Base-by-base conservation (phyloP, 2,888 invertebrate species). In the Hirtodrosophila alboralis region DNA sequence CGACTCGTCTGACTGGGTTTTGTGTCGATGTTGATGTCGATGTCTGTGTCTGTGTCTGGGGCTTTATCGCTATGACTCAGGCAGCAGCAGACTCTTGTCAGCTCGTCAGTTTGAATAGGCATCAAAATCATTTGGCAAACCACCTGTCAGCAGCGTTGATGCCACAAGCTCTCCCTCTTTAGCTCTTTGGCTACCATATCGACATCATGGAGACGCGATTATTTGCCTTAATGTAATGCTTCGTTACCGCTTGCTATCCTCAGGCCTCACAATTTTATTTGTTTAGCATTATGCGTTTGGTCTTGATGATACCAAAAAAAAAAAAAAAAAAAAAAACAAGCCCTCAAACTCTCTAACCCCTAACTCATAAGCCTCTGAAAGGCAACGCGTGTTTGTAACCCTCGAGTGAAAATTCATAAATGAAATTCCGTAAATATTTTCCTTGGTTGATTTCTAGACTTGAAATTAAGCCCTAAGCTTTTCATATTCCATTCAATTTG, bases 381-480 rank as follows among this genome's bases (percentile, higher is more conserved):
- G 23, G 38, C 56, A 34, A 6, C 21, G 28, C 44, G 36, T 64
- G 30, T 45, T 45, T 71, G 60, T 54, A 52, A 67, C 56, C 73
- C 78, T 57, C 56, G 60, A 69, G 59, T 58, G 47, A 34, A 71
- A 70, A 84, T 75, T 81, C 67, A 83, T 77, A 83, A 84, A 84
- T 83, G 61, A 84, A 83, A 83, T 83, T 84, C 83, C 77, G 68
- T 53, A 72, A 83, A 83, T 79, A 84, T 83, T 83, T 84, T 65
- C 63, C 28, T 65, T 67, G 59, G 48, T 52, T 72, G 71, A 72
- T 72, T 71, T 71, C 62, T 47, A 57, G 66, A 66, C 71, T 43
- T 41, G 33, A 59, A 62, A 68, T 64, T 36, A 67, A 56, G 67
- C 69, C 52, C n/a, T 40, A 13, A 51, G 67, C 65, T 23, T 23